These are phyloP conservation scores for Drosophila anomalipes DNA, from an alignment of 2,888 invertebrate species.

Conservation along the genomic window DNA sequence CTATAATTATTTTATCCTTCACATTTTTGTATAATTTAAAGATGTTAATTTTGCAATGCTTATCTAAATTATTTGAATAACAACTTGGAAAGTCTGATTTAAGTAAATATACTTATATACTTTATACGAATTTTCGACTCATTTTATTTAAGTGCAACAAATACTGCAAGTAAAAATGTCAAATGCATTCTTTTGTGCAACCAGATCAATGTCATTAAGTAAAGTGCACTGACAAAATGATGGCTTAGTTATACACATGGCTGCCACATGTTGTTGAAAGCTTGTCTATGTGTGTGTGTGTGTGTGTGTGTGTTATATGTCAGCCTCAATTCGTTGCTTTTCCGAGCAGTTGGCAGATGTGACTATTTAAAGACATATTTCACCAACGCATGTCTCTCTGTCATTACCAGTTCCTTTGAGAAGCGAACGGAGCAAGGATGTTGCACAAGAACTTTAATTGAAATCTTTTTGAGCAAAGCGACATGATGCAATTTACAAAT, in stretches of 20 bases:
- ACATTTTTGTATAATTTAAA: no score
- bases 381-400: conserved; percentile 30
- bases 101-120: no score
- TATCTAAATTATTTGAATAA: no score
- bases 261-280: background rate
- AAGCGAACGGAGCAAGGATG: background rate
- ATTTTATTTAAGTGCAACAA: background rate
- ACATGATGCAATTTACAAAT: conserved; percentile 73
- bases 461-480: conserved; percentile 67
- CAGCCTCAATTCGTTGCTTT: background rate
- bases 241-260: conserved; percentile 10
- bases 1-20: no score
- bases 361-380: conserved; percentile 18
- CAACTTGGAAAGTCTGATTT: no score
- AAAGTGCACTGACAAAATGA: background rate
- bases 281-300: background rate
- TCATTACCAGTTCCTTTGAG: conserved; percentile 34
- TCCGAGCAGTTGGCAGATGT: conserved; percentile 2
- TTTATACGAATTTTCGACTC: background rate
- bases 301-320: background rate
- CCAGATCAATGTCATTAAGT: conserved; percentile 14
- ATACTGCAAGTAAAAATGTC: background rate
- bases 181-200: conserved; percentile 1
- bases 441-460: conserved; percentile 65
- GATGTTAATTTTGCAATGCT: no score